Percentiles rank a stretch among this genome's conserved stretches.
Evolutionary conservation across 1,140 invertebrate genomes (phyloP).

Genomic region (Drosophila littoralis): DNA sequence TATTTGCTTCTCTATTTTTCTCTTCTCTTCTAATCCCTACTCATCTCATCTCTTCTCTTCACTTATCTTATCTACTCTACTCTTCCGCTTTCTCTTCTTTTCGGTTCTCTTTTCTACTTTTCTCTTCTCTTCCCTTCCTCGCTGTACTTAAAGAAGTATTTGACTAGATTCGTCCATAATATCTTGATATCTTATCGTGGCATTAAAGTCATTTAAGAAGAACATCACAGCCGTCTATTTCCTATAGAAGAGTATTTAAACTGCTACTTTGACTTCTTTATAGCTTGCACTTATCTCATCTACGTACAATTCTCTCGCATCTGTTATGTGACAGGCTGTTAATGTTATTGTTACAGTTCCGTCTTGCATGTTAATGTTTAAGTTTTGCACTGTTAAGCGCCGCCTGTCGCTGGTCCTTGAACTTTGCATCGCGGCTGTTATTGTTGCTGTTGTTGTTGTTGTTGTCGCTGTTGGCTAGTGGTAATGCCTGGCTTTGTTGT

Average conservation of each 20-base stretch:
- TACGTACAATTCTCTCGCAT: background rate
- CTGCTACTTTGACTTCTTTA: background rate
- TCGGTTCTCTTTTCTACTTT: no score
- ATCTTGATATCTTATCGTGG: no score
- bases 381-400: slow-evolving; percentile 27
- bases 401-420: slow-evolving; percentile 56
- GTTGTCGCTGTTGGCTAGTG: slow-evolving; percentile 11
- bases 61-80: no score
- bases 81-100: no score
- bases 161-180: no score
- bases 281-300: slow-evolving; percentile 1
- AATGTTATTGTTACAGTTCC: slow-evolving; percentile 48
- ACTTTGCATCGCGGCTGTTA: slow-evolving; percentile 50
- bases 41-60: no score
- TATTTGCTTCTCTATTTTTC: no score
- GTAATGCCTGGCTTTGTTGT: slow-evolving; percentile 56
- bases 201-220: no score
- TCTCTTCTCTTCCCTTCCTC: no score
- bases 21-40: no score
- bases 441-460: slow-evolving; percentile 23
- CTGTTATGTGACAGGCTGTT: slow-evolving; percentile 15
- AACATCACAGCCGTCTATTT: background rate
- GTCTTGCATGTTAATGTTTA: slow-evolving; percentile 42
- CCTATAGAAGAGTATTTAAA: background rate
- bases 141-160: no score